Evolutionary conservation across 2,888 invertebrate genomes (phyloP), one percentile per base, ranked within the genome.

Genomic region (Epinotia nisella): DNA sequence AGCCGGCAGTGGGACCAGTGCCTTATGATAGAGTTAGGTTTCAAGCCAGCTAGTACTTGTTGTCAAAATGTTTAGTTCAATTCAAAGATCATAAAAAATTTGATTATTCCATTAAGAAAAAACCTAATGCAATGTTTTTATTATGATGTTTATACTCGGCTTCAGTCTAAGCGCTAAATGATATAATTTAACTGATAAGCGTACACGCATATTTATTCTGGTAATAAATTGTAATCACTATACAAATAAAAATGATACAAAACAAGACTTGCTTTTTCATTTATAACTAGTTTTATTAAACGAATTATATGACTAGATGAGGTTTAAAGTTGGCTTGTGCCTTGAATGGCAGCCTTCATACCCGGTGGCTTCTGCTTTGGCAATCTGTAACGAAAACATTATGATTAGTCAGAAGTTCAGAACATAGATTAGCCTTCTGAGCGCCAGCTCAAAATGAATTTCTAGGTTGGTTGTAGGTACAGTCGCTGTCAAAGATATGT

Each of bases 301-400:
- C 39, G 66, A 70, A 70, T 59, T 55, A 1, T 67, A 51, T 70
- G 19, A 53, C 53, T 67, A 73, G 66, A 56, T 24, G 49, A 58
- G 66, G 45, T 72, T 80, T 87, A 91, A 24, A 92, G 85, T 79
- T 93, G 91, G 84, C 92, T 93, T 76, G 91, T 84, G 76, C 92
- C 91, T 87, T 93, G 93, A 76, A 92, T 91, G 1, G 83, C 87
- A 2, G 82, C 81, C 75, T 92, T 92, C 82, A 92, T 85, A 1
- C 90, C 87, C 0, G 91, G 87, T 24, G 91, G 90, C 75, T 93
- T 93, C 76, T 89, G 91, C 78, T 92, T 93, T 19, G 93, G 92
- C 70, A 93, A 84, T 75, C 93, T 93, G 87, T 35, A 70, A 59
- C 41, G 49, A 67, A 65, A 55, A 19, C n/a, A 49, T 45, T 11